phyloP scores from a whole-genome alignment of 2,888 invertebrate genomes.

The Drosophila mimica region DNA sequence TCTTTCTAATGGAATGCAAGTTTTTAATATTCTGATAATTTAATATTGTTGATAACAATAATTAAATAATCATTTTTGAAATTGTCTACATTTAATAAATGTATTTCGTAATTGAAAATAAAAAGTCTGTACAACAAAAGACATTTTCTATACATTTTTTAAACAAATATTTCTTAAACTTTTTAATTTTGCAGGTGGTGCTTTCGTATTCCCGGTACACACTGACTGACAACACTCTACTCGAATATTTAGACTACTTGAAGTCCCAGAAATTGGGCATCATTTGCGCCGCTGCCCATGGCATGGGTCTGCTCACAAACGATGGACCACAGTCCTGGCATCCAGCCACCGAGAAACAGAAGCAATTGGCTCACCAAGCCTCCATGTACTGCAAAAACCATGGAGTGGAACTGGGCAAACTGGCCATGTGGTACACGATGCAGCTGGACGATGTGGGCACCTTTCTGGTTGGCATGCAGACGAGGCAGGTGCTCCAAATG shows the following conservation, averaged over 20 bases:
- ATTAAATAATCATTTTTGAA: too few species aligned
- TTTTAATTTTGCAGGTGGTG: constrained; percentile 45
- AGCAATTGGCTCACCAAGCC: constrained; percentile 85
- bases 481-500: constrained; percentile 87
- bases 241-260: constrained; percentile 89
- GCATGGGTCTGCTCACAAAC: constrained; percentile 93
- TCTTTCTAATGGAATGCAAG: background rate
- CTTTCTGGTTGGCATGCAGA: constrained; percentile 92
- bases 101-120: background rate
- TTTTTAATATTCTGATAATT: background rate
- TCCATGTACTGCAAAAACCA: constrained; percentile 89
- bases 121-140: background rate
- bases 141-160: background rate
- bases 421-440: constrained; percentile 89
- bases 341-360: constrained; percentile 88
- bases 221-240: constrained; percentile 91
- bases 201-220: constrained; percentile 93
- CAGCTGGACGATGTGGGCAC: constrained; percentile 88
- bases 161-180: background rate
- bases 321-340: constrained; percentile 92
- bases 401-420: constrained; percentile 88
- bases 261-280: constrained; percentile 88
- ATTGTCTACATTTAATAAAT: background rate
- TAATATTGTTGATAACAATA: too few species aligned
- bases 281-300: constrained; percentile 93